phyloP scores from a whole-genome alignment of 2,113 vertebrate genomes.

The Psilopogon haemacephalus region DNA sequence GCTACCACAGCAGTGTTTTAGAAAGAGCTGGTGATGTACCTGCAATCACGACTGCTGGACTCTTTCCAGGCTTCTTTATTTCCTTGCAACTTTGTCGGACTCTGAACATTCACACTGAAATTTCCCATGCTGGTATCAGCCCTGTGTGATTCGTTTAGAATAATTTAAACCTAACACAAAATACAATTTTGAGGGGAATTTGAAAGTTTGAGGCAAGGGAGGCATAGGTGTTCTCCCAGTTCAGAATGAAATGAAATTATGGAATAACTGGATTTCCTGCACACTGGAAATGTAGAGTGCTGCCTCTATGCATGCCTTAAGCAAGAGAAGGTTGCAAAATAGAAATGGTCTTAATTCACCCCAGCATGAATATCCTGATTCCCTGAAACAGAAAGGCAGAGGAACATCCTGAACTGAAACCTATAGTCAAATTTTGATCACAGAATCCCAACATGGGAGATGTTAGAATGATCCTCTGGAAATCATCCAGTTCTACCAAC shows the following conservation, averaged over 20 bases:
- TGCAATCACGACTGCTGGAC: background rate
- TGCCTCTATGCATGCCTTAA: background rate
- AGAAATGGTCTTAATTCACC: background rate
- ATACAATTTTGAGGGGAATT: background rate
- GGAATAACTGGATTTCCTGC: slow-evolving; percentile 14
- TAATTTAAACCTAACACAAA: background rate
- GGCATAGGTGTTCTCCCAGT: background rate
- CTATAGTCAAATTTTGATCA: background rate
- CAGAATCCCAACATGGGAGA: no score
- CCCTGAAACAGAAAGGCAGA: background rate
- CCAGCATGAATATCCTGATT: background rate
- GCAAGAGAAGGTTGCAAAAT: background rate
- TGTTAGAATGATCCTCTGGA: no score
- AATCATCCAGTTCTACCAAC: no score
- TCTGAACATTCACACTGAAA: background rate
- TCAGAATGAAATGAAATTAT: slow-evolving; percentile 8
- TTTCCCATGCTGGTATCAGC: background rate
- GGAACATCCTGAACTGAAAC: background rate
- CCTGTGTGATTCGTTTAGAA: slow-evolving; percentile 20
- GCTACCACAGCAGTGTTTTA: background rate
- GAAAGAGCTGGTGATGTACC: background rate
- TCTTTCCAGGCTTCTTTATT: background rate
- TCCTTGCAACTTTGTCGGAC: background rate
- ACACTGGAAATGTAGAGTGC: background rate
- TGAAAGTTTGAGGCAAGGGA: background rate